phyloP scores from a whole-genome alignment of 92 coral and sea anemone species.

The Porites evermanni region DNA sequence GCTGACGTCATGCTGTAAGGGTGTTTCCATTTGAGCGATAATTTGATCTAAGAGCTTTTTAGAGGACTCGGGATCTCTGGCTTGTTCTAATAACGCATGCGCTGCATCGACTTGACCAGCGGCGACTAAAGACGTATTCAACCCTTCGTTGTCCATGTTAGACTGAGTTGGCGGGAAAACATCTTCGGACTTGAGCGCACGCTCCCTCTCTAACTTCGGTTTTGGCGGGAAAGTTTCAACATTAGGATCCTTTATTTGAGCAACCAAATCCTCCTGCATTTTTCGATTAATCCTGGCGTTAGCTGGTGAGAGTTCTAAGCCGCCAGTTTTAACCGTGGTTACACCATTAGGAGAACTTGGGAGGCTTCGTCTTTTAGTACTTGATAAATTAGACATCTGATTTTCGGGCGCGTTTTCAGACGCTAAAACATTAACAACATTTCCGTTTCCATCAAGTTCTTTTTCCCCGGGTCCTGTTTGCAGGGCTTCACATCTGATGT shows the following conservation, averaged over 20 bases:
- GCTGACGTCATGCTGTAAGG: constrained; percentile 47
- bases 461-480: constrained; percentile 27
- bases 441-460: constrained; percentile 16
- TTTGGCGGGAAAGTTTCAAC: constrained; percentile 31
- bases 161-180: constrained; percentile 51
- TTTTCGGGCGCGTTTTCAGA: constrained; percentile 3
- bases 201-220: constrained; percentile 32
- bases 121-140: neutral
- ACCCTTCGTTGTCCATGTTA: constrained; percentile 22
- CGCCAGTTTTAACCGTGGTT: neutral
- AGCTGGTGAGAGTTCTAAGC: neutral
- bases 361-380: neutral
- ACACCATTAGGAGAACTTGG: constrained; percentile 2
- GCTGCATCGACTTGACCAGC: neutral
- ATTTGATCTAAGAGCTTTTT: constrained; percentile 50
- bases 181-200: constrained; percentile 36
- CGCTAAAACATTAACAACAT: neutral
- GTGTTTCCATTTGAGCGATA: constrained; percentile 71
- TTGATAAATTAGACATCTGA: neutral
- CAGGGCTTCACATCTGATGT: constrained; percentile 37
- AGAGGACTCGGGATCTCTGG: constrained; percentile 41
- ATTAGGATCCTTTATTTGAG: constrained; percentile 65
- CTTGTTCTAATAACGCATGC: constrained; percentile 16
- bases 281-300: constrained; percentile 23
- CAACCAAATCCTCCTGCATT: constrained; percentile 62